Conservation (phyloP, 2,888 invertebrate species). For the Dexiosoma caninum region DNA sequence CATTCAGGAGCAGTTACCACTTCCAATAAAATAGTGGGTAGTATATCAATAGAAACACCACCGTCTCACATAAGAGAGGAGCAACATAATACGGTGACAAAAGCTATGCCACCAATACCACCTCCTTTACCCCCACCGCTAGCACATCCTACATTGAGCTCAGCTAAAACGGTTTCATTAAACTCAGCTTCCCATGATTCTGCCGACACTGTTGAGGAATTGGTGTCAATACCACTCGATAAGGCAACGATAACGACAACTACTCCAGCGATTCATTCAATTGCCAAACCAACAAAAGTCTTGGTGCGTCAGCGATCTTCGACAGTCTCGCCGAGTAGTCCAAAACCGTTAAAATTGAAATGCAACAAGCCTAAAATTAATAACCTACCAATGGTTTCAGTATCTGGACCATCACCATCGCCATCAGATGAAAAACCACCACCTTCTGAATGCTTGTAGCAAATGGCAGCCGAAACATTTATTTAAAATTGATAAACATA, state of each 20-base stretch:
- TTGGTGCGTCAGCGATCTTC: conserved; percentile 75
- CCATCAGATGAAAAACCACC: conserved; percentile 81
- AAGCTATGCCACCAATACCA: conserved; percentile 61
- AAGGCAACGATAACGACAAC: not conserved
- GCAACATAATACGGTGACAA: conserved; percentile 62
- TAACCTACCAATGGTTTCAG: conserved; percentile 84
- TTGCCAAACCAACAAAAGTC: conserved; percentile 66
- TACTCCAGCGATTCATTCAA: conserved; percentile 43
- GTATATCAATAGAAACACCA: conserved; percentile 76
- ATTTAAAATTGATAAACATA: conserved; percentile 72
- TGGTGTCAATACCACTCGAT: conserved; percentile 69
- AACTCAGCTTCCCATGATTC: conserved; percentile 69
- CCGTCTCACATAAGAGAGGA: conserved; percentile 75
- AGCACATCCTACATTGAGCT: conserved; percentile 64
- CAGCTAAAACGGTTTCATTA: conserved; percentile 66
- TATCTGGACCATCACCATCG: conserved; percentile 86
- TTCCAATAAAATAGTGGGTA: conserved; percentile 75
- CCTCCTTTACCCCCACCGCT: conserved; percentile 60
- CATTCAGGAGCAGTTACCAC: conserved; percentile 74
- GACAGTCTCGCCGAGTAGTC: conserved; percentile 71
- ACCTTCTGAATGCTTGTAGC: conserved; percentile 76
- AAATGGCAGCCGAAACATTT: conserved; percentile 78
- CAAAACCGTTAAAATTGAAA: conserved; percentile 70
- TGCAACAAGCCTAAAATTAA: conserved; percentile 71
- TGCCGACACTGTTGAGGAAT: conserved; percentile 72